phyloP scores from a whole-genome alignment of 2,113 vertebrate genomes.

The Hydrolagus affinis region DNA sequence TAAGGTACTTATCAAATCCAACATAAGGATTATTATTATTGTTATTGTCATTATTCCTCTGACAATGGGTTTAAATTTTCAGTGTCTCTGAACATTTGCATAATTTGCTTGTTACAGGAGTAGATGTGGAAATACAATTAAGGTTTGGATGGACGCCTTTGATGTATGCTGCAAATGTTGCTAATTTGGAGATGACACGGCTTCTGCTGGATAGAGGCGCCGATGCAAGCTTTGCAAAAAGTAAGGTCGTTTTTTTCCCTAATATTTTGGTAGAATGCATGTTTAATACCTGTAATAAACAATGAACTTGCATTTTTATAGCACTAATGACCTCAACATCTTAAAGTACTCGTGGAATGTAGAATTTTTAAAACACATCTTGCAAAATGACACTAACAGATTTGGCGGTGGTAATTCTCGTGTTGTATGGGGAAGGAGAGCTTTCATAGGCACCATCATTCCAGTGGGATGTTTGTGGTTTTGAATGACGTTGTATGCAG shows the following conservation, averaged over 20 bases:
- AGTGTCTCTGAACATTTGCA: neutral
- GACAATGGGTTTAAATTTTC: neutral
- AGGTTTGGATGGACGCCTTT: constrained; percentile 80
- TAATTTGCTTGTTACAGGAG: constrained; percentile 48
- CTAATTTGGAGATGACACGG: constrained; percentile 61
- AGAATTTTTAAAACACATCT: neutral
- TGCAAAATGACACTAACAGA: too few relatives aligned
- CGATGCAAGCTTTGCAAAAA: constrained; percentile 76
- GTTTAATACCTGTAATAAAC: too few relatives aligned
- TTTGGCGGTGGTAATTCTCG: too few relatives aligned
- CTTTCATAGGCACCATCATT: neutral
- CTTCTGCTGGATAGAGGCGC: constrained; percentile 81
- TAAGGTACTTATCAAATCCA: too few relatives aligned
- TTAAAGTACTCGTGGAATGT: neutral
- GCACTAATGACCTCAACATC: neutral
- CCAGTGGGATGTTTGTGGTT: constrained; percentile 3
- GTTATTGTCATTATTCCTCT: neutral
- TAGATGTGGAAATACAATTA: constrained; percentile 70
- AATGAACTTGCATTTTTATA: neutral
- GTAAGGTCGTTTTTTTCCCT: constrained; percentile 49
- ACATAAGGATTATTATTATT: constrained; percentile 12
- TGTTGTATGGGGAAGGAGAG: too few relatives aligned
- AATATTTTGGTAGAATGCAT: too few relatives aligned
- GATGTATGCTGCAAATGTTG: constrained; percentile 76
- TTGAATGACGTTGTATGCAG: neutral